Evolutionary conservation across 2,888 invertebrate species (phyloP).

Genomic region (Epicampocera succincta): DNA sequence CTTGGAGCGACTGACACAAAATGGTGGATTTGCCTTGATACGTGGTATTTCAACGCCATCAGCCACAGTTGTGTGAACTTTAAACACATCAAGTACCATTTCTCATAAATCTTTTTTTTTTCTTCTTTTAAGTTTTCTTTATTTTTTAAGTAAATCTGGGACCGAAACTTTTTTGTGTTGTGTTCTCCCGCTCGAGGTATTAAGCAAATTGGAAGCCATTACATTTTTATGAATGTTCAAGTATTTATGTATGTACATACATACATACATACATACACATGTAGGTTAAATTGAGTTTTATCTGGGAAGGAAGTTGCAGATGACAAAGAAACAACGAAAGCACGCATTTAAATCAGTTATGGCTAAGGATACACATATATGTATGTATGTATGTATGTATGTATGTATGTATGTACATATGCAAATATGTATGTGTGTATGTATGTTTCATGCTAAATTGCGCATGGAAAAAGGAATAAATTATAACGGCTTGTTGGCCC

Average conservation of each 20-base stretch:
- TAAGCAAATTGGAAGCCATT: constrained; percentile 63
- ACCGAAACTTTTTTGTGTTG: not conserved
- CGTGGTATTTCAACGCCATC: constrained; percentile 6
- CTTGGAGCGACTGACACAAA: not conserved
- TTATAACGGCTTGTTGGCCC: constrained; percentile 27
- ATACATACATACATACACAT: no score
- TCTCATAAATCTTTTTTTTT: constrained; percentile 34
- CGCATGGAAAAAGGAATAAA: not conserved
- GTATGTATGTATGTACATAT: not conserved
- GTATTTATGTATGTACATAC: no score
- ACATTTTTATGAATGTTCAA: constrained; percentile 47
- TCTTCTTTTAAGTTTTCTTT: not conserved
- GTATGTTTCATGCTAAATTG: not conserved
- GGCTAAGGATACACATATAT: not conserved
- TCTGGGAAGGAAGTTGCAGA: constrained; percentile 10
- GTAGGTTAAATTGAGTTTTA: constrained; percentile 56
- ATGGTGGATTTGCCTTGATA: constrained; percentile 25
- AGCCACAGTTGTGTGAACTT: constrained; percentile 8
- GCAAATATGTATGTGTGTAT: not conserved
- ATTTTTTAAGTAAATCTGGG: not conserved
- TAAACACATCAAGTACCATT: constrained; percentile 46
- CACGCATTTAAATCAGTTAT: constrained; percentile 12
- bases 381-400: no score
- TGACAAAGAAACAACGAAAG: constrained; percentile 5
- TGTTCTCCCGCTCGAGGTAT: constrained; percentile 39